Base-by-base conservation (phyloP, 1,140 invertebrate species). In the Thaumatotibia leucotreta region DNA sequence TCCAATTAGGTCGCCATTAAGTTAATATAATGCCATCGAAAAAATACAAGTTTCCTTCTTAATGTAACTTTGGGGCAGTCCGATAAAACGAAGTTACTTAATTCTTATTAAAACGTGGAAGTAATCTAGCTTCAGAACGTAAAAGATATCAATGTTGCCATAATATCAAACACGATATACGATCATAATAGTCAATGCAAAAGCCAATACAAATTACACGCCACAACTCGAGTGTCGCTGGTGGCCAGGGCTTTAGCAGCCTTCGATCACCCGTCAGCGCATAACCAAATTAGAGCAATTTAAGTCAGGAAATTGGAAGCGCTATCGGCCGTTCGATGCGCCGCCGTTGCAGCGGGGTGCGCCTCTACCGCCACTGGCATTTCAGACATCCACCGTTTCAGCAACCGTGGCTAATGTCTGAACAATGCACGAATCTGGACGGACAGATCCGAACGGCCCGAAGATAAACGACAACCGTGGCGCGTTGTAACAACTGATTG, bases 251-350 rank as follows among this genome's bases (percentile, higher is more conserved):
- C 67, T 80, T 81, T 81, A 80, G 79, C 70, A 78, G 75, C 75
- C 75, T 86, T 83, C 83, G 84, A 84, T 89, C 81, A 84, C 69
- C 77, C 83, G 83, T 87, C 86, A 84, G 79, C 79, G 82, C 76
- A 87, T 88, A 89, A 89, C 84, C 84, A 87, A 91, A 91, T 91
- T 91, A 89, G 85, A 86, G 83, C 85, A 91, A 91, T 91, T 87
- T 87, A 87, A 85, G 86, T 87, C 85, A 87, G 88, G 86, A 91
- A 91, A 91, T 91, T 91, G 88, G 85, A 87, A 88, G 84, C 76
- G 82, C 85, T 88, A 91, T 87, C 83, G 84, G 78, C 74, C 82
- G 76, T 75, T 79, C 80, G 78, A 70, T 83, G 76, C 79, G 69
- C 79, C 72, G 74, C 79, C 72, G 73, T 69, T 83, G 81, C 82